Conservation (phyloP, 2,113 vertebrate species). For the Nycticorax nycticorax region DNA sequence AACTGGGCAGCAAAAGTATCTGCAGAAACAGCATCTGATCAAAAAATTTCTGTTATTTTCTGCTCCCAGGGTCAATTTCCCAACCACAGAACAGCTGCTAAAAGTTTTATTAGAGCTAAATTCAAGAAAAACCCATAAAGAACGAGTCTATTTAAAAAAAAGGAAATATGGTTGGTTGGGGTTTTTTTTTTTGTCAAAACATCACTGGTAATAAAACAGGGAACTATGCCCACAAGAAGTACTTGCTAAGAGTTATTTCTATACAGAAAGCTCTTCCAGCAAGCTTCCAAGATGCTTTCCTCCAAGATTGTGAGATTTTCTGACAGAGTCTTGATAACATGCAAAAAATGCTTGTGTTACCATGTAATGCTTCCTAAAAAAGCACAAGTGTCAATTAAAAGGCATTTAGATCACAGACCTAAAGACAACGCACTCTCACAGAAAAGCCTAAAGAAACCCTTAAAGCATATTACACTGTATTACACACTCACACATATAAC, state of each 20-base stretch:
- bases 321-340: not conserved
- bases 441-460: not conserved
- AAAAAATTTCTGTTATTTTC: not conserved
- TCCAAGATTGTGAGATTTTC: not conserved
- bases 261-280: not conserved
- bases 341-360: not conserved
- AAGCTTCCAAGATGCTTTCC: not conserved
- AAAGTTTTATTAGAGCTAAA: not conserved
- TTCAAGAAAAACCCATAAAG: not conserved
- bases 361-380: not conserved
- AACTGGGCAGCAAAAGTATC: not conserved
- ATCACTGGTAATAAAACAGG: not conserved
- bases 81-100: constrained; percentile 6
- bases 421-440: not conserved
- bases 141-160: not conserved
- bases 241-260: not conserved
- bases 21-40: not conserved
- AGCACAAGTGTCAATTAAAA: not conserved
- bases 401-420: not conserved
- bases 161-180: not conserved
- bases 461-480: too few relatives aligned
- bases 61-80: not conserved
- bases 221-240: not conserved
- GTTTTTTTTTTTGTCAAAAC: not conserved
- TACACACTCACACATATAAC: not conserved